These are phyloP conservation scores for Ambastaia sidthimunki DNA, from an alignment of 2,797 vertebrate genomes.

Conservation along the genomic window DNA sequence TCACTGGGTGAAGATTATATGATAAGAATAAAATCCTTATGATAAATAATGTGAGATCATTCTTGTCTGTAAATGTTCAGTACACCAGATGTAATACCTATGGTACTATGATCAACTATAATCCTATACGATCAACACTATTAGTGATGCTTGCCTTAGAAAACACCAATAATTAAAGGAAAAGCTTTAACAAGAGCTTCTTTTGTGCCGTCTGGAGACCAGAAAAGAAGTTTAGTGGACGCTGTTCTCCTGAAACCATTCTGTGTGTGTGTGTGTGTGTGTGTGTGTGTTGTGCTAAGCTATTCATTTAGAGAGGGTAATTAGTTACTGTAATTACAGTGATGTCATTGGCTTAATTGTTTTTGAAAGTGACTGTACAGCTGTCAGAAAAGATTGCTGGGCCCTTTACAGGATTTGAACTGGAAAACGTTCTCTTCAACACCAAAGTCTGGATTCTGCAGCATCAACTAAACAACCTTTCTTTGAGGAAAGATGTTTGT, in stretches of 20 bases:
- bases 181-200: too few species aligned
- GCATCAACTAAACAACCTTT: slow-evolving; percentile 97
- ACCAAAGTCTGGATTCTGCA: slow-evolving; percentile 91
- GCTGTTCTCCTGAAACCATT: slow-evolving; percentile 85
- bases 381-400: slow-evolving; percentile 98
- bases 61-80: too few species aligned
- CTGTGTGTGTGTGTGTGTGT: slow-evolving; percentile 84
- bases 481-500: slow-evolving; percentile 92
- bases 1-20: too few species aligned
- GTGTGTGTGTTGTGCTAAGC: slow-evolving; percentile 86
- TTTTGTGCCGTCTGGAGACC: too few species aligned
- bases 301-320: slow-evolving; percentile 94
- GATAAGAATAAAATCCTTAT: too few species aligned
- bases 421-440: slow-evolving; percentile 97
- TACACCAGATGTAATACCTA: too few species aligned
- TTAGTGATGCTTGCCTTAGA: too few species aligned
- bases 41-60: too few species aligned
- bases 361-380: slow-evolving; percentile 98
- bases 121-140: too few species aligned
- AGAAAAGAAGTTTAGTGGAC: slow-evolving; percentile 67
- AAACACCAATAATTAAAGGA: too few species aligned
- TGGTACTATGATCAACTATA: too few species aligned
- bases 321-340: slow-evolving; percentile 99
- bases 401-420: slow-evolving; percentile 92
- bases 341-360: slow-evolving; percentile 99